phyloP scores from a whole-genome alignment of 2,797 vertebrate species.

The Poeciliopsis infans region DNA sequence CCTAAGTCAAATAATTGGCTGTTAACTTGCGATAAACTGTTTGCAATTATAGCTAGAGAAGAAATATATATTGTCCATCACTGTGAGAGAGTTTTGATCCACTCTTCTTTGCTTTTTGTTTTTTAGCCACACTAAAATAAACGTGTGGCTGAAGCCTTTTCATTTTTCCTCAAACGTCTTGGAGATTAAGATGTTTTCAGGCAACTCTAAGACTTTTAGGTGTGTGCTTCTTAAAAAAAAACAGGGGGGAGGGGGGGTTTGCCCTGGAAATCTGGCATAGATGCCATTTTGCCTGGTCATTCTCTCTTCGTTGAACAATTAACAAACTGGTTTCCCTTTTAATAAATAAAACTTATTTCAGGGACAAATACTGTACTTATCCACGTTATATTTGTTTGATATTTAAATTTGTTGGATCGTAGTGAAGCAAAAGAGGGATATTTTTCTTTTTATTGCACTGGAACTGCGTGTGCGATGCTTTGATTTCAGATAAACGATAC shows the following conservation, averaged over 20 bases:
- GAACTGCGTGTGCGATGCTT: conserved; percentile 49
- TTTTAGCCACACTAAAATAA: background rate
- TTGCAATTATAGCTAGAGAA: background rate
- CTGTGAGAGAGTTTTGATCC: background rate
- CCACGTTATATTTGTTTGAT: background rate
- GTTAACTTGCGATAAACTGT: background rate
- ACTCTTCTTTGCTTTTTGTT: background rate
- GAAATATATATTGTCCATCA: background rate
- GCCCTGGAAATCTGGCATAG: background rate
- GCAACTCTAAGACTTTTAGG: background rate
- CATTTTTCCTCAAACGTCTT: background rate
- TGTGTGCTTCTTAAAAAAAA: no score
- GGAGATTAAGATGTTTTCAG: background rate
- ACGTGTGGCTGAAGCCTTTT: background rate
- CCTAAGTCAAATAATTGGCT: background rate
- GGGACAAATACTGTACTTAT: background rate
- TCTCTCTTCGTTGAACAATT: background rate
- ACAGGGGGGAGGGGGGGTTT: background rate
- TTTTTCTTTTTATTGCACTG: background rate
- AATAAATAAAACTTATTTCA: background rate
- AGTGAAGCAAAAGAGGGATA: background rate
- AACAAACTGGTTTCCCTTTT: background rate
- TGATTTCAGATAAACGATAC: conserved; percentile 25
- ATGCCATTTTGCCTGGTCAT: background rate
- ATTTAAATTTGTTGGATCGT: background rate